Conservation (phyloP, 1,140 invertebrate genomes). For the Zaprionus africanus region DNA sequence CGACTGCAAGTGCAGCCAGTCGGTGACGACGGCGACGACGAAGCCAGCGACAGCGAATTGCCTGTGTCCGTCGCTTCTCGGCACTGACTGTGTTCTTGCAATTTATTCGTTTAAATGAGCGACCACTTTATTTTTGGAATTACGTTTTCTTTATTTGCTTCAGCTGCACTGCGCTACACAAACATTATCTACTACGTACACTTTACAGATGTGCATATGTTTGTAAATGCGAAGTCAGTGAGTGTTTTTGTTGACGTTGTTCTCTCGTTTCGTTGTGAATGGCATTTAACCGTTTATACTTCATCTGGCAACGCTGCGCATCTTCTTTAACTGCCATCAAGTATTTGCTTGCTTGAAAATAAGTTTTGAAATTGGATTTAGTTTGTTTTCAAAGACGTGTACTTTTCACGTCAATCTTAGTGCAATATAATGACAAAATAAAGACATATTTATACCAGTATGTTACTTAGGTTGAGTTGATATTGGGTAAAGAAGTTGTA, state of each 20-base stretch:
- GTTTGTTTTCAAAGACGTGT: background rate
- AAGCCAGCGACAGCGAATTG: background rate
- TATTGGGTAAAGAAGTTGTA: no score
- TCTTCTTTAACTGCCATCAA: background rate
- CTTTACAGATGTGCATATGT: conserved; percentile 30
- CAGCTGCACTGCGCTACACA: conserved; percentile 40
- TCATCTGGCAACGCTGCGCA: conserved; percentile 24
- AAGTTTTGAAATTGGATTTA: background rate
- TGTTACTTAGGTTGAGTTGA: background rate
- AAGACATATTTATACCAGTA: background rate
- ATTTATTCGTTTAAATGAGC: conserved; percentile 38
- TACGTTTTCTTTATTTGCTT: conserved; percentile 47
- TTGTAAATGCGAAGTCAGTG: conserved; percentile 37
- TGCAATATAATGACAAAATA: no score
- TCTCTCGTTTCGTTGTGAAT: conserved; percentile 37
- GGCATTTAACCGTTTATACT: conserved; percentile 7
- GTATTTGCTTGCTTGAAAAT: conserved; percentile 13
- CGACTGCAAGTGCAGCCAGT: conserved; percentile 48
- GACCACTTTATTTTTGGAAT: conserved; percentile 57
- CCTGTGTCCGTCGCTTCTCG: background rate
- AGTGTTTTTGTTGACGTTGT: conserved; percentile 53
- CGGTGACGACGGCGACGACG: conserved; percentile 1
- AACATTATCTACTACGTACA: conserved; percentile 25
- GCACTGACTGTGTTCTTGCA: conserved; percentile 5
- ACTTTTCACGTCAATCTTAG: background rate